These are phyloP conservation scores for Tiphia femorata DNA, from an alignment of 2,888 invertebrate species.

Conservation along the genomic window DNA sequence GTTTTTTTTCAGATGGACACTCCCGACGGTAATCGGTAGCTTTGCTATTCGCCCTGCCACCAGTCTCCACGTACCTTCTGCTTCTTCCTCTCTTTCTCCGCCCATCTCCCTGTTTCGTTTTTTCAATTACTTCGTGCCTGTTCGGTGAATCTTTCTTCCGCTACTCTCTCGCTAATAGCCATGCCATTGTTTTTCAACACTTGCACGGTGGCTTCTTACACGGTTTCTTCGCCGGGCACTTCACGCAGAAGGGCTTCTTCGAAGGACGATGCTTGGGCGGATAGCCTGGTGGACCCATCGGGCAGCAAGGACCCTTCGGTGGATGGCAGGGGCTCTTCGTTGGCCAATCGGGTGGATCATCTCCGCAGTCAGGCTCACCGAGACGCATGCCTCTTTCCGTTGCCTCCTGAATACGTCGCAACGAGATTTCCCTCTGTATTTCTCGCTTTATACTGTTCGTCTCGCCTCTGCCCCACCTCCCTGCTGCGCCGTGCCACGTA, in stretches of 20 bases:
- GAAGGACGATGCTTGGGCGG: slow-evolving; percentile 44
- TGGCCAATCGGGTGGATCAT: slow-evolving; percentile 42
- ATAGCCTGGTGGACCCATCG: slow-evolving; percentile 51
- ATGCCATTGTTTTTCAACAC: too few species aligned
- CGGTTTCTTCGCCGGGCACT: slow-evolving; percentile 58
- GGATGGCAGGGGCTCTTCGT: slow-evolving; percentile 50
- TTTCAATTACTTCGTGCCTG: neutral
- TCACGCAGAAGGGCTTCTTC: slow-evolving; percentile 57
- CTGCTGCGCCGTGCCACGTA: slow-evolving; percentile 1
- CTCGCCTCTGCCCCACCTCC: slow-evolving; percentile 31
- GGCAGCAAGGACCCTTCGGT: slow-evolving; percentile 53
- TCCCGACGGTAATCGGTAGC: neutral
- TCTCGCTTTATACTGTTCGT: slow-evolving; percentile 5
- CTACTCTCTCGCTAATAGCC: too few species aligned
- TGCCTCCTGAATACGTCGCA: slow-evolving; percentile 19
- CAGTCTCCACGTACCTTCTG: slow-evolving; percentile 58
- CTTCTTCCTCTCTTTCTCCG: slow-evolving; percentile 38
- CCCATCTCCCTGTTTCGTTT: neutral
- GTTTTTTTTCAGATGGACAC: neutral
- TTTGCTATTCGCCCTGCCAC: slow-evolving; percentile 5
- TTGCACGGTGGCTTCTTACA: slow-evolving; percentile 53
- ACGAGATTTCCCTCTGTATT: slow-evolving; percentile 16
- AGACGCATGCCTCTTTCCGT: slow-evolving; percentile 24
- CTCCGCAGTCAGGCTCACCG: slow-evolving; percentile 53
- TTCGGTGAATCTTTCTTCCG: too few species aligned